Evolutionary conservation across 2,888 invertebrate genomes (phyloP), one percentile per base, ranked within the genome.

Genomic region (Polyommatus iphigenia): DNA sequence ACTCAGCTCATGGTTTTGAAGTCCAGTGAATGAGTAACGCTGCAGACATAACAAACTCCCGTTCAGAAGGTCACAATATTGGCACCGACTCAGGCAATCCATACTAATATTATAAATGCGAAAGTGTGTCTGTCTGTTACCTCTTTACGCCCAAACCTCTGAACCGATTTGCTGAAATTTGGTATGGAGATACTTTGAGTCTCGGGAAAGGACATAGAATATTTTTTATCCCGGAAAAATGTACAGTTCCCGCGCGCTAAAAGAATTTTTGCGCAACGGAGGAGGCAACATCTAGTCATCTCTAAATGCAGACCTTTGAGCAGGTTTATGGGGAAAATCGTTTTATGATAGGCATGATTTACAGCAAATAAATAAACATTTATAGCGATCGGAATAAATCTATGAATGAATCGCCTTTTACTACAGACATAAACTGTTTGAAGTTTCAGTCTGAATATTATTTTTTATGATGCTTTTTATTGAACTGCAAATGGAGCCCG

Each of bases 81-180:
- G 88, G 87, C 87, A 87, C 78, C 78, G 81, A 79, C 85, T 88
- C 87, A 87, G 85, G 85, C 84, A 81, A 83, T 83, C 46, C 46
- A 46, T 46, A 46, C 46, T 46, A 46, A 10, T 46, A 46, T 46
- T 46, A 13, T 46, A 46, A 41, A 46, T 46, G 46, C 46, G 10
- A 46, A 46, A 46, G 46, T 10, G 46, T 46, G 46, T 10, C 10
- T 46, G 10, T 46, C 46, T 10, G 46, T 46, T 46, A 46, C 46
- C 46, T 46, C 46, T 46, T 46, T 10, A 46, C 3, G 0, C 46
- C 3, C 46, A 10, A 8, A 41, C 41, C 41, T 8, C 41, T 10
- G 41, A 41, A 41, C 41, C 41, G 41, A 41, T 41, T 41, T 41
- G 2, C 8, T 41, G 10, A 41, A 41, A 41, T 41, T 41, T 41